Evolutionary conservation across 2,797 vertebrate species (phyloP).

Genomic region (Zenarchopterus dispar): DNA sequence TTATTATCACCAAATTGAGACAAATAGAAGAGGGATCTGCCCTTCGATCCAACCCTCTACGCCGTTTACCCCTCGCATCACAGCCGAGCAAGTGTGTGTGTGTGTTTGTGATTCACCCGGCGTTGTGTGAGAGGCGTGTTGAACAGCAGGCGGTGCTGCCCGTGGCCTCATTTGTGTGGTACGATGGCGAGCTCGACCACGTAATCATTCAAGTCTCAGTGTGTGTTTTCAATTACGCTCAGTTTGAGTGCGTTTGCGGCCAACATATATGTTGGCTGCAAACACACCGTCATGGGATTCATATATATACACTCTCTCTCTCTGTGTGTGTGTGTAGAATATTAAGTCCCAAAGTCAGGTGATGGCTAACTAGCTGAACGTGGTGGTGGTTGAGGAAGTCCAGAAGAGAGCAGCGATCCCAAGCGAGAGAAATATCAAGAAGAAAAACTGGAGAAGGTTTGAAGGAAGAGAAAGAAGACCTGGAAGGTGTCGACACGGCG

Average conservation of each 20-base stretch:
- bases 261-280: background rate
- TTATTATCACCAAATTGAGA: constrained; percentile 73
- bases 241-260: background rate
- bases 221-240: background rate
- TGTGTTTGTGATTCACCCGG: constrained; percentile 22
- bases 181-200: constrained; percentile 11
- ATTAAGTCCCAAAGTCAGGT: no score
- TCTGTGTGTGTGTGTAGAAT: background rate
- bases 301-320: constrained; percentile 10
- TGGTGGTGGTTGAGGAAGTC: no score
- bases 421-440: no score
- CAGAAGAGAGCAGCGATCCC: no score
- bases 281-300: background rate
- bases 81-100: constrained; percentile 26
- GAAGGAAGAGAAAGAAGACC: no score
- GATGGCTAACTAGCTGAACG: no score
- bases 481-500: no score
- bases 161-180: constrained; percentile 28
- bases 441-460: no score
- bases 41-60: constrained; percentile 61
- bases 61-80: constrained; percentile 56
- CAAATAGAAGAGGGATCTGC: constrained; percentile 66
- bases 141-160: background rate
- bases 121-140: constrained; percentile 17
- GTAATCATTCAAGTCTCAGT: background rate